These are phyloP conservation scores for Poeciliopsis occidentalis DNA, from an alignment of 2,113 vertebrate genomes.

Conservation along the genomic window DNA sequence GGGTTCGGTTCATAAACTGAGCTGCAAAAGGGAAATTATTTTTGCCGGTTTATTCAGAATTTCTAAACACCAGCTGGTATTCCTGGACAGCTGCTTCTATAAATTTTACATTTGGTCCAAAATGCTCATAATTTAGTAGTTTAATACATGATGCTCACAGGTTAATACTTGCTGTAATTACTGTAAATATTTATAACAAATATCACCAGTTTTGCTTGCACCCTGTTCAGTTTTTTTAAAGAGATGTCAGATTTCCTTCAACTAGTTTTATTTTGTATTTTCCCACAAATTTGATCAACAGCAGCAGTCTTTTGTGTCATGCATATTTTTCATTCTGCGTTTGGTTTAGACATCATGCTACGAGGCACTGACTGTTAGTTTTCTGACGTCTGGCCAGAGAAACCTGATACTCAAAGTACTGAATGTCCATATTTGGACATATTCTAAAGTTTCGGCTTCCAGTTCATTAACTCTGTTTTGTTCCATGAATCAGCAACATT, in stretches of 20 bases:
- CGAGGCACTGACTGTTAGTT: not conserved
- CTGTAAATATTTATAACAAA: not conserved
- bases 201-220: not conserved
- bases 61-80: too few relatives aligned
- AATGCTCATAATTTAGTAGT: too few relatives aligned
- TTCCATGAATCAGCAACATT: not conserved
- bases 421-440: constrained; percentile 10
- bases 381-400: constrained; percentile 6
- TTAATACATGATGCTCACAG: not conserved
- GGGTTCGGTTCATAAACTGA: too few relatives aligned
- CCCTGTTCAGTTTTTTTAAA: not conserved
- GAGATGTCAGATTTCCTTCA: not conserved
- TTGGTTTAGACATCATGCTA: not conserved
- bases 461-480: not conserved
- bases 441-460: constrained; percentile 4
- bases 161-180: not conserved
- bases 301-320: not conserved
- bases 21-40: too few relatives aligned
- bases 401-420: not conserved
- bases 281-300: not conserved
- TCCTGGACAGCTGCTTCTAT: too few relatives aligned
- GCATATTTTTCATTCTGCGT: not conserved
- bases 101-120: too few relatives aligned
- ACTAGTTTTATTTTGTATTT: too few relatives aligned
- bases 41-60: too few relatives aligned